phyloP scores from a whole-genome alignment of 2,888 invertebrate species.

The Brachypalpus laphriformis region DNA sequence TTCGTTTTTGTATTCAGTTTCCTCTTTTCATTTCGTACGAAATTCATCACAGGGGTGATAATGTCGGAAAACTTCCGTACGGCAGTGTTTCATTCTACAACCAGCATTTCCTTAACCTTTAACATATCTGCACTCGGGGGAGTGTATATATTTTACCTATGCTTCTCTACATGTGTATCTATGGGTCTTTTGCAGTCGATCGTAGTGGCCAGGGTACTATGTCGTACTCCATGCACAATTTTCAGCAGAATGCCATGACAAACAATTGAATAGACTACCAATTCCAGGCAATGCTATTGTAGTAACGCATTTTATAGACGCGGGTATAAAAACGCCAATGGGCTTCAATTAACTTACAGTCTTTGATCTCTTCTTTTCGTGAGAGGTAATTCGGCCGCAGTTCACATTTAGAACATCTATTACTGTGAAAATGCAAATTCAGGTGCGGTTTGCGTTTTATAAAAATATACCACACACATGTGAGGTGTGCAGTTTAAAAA shows the following conservation, averaged over 20 bases:
- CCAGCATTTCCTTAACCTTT: slow-evolving; percentile 37
- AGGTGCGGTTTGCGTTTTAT: slow-evolving; percentile 29
- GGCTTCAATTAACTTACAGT: slow-evolving; percentile 45
- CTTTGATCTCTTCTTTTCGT: slow-evolving; percentile 42
- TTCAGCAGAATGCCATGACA: slow-evolving; percentile 5
- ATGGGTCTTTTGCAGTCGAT: slow-evolving; percentile 18
- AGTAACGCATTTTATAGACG: slow-evolving; percentile 21
- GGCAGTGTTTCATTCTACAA: background rate
- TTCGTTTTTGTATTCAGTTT: too few species aligned
- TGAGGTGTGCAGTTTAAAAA: background rate
- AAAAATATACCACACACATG: background rate
- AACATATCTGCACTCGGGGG: slow-evolving; percentile 43
- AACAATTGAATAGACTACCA: slow-evolving; percentile 16
- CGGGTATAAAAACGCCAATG: slow-evolving; percentile 47
- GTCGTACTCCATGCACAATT: background rate
- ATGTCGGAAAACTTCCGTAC: too few species aligned
- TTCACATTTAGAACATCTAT: slow-evolving; percentile 3
- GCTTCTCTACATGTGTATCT: slow-evolving; percentile 17
- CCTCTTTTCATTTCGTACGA: too few species aligned
- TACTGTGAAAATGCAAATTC: slow-evolving; percentile 46
- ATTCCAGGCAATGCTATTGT: slow-evolving; percentile 3
- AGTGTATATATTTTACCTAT: slow-evolving; percentile 24
- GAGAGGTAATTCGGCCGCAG: slow-evolving; percentile 32
- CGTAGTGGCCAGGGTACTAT: background rate
- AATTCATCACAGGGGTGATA: too few species aligned